Evolutionary conservation across 2,888 invertebrate species (phyloP).

Genomic region (Aphidoletes aphidimyza): DNA sequence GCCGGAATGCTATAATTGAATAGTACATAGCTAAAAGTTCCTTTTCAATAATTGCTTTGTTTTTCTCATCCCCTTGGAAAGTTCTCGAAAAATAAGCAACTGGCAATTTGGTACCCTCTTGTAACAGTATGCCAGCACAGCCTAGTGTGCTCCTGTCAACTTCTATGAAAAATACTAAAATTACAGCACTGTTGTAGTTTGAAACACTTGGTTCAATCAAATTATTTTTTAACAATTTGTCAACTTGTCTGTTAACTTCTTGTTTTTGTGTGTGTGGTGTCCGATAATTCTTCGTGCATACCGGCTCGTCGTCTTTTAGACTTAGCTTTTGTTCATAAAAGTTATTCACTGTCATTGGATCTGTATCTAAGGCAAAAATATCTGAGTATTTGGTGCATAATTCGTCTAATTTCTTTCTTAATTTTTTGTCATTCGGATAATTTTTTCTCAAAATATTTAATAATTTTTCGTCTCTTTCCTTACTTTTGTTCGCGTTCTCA

Average conservation of each 20-base stretch:
- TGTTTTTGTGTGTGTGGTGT: slow-evolving; percentile 57
- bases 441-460: neutral
- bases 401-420: slow-evolving; percentile 22
- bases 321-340: slow-evolving; percentile 59
- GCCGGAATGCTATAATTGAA: too few species aligned
- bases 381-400: slow-evolving; percentile 57
- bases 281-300: slow-evolving; percentile 59
- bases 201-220: slow-evolving; percentile 58
- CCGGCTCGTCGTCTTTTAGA: slow-evolving; percentile 57
- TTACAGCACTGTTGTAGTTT: slow-evolving; percentile 58
- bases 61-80: too few species aligned
- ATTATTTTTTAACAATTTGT: slow-evolving; percentile 57
- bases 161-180: too few species aligned
- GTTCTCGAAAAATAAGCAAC: too few species aligned
- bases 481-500: neutral
- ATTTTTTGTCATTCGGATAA: neutral
- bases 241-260: slow-evolving; percentile 58
- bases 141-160: too few species aligned
- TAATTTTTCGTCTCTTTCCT: neutral
- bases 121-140: too few species aligned
- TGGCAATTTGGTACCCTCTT: too few species aligned
- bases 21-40: too few species aligned
- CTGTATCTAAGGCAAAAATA: slow-evolving; percentile 58
- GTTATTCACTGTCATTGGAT: slow-evolving; percentile 58
- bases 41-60: too few species aligned